Evolutionary conservation across 2,888 invertebrate species (phyloP).

Genomic region (Acronicta psi): DNA sequence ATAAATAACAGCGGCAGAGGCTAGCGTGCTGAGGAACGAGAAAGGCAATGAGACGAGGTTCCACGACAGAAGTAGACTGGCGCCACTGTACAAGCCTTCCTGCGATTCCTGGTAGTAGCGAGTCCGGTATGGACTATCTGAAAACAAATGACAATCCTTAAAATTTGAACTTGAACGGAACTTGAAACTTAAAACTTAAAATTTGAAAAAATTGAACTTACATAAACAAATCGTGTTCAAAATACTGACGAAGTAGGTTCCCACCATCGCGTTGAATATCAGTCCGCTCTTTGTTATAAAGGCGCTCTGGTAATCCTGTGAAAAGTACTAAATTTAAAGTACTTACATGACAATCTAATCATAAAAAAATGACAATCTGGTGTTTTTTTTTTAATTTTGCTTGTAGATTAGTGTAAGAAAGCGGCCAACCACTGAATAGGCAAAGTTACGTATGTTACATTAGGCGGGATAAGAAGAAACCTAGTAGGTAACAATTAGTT

Average conservation of each 20-base stretch:
- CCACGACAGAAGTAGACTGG: slow-evolving; percentile 94
- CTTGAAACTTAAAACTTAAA: no score
- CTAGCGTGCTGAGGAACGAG: slow-evolving; percentile 92
- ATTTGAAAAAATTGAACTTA: no score
- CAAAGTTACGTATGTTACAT: no score
- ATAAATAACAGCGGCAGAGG: slow-evolving; percentile 92
- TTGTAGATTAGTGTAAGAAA: no score
- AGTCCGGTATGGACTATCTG: slow-evolving; percentile 95
- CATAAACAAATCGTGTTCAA: slow-evolving; percentile 92
- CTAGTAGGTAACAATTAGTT: no score
- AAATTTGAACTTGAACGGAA: no score
- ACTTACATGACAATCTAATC: no score
- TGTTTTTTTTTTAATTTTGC: no score
- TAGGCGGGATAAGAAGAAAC: no score
- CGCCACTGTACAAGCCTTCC: slow-evolving; percentile 96
- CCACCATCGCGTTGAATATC: slow-evolving; percentile 91
- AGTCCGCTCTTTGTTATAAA: slow-evolving; percentile 92
- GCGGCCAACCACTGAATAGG: no score
- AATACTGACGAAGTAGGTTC: slow-evolving; percentile 91
- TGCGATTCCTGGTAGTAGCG: slow-evolving; percentile 97
- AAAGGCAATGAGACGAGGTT: slow-evolving; percentile 95
- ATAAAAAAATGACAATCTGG: no score
- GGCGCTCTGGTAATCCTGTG: slow-evolving; percentile 91
- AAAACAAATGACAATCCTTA: slow-evolving; percentile 45
- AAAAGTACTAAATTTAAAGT: slow-evolving; percentile 26